These are phyloP conservation scores for Boloria euphrosyne DNA, from an alignment of 2,888 invertebrate genomes.

Conservation along the genomic window DNA sequence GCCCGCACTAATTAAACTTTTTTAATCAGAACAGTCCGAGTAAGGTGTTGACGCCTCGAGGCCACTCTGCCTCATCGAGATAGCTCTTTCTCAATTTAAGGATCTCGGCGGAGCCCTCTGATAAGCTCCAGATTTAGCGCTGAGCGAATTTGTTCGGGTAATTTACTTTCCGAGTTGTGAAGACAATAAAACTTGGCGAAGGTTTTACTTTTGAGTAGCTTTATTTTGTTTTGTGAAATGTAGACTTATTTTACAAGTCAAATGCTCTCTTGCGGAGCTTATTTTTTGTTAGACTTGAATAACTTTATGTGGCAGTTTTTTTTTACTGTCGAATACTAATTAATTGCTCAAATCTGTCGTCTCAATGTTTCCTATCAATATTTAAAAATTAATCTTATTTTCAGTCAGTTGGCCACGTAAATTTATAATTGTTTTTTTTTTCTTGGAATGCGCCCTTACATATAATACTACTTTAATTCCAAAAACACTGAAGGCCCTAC, in stretches of 20 bases:
- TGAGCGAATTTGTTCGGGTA: constrained; percentile 78
- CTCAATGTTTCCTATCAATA: neutral
- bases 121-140: constrained; percentile 78
- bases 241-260: constrained; percentile 62
- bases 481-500: too few relatives aligned
- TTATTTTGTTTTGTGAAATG: constrained; percentile 67
- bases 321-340: constrained; percentile 18
- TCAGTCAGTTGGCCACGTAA: too few relatives aligned
- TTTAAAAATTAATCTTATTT: too few relatives aligned
- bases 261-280: constrained; percentile 45
- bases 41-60: constrained; percentile 67
- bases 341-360: constrained; percentile 10
- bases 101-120: constrained; percentile 67
- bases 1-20: constrained; percentile 71
- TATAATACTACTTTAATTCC: too few relatives aligned
- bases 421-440: too few relatives aligned
- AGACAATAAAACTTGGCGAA: constrained; percentile 76
- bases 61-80: constrained; percentile 66
- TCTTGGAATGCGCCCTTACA: too few relatives aligned
- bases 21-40: constrained; percentile 62
- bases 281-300: constrained; percentile 30
- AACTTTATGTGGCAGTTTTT: constrained; percentile 20
- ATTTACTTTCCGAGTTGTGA: constrained; percentile 77
- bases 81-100: constrained; percentile 75
- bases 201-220: constrained; percentile 64